These are phyloP conservation scores for Lottia scabra DNA, from an alignment of 2,888 invertebrate species.

Conservation along the genomic window DNA sequence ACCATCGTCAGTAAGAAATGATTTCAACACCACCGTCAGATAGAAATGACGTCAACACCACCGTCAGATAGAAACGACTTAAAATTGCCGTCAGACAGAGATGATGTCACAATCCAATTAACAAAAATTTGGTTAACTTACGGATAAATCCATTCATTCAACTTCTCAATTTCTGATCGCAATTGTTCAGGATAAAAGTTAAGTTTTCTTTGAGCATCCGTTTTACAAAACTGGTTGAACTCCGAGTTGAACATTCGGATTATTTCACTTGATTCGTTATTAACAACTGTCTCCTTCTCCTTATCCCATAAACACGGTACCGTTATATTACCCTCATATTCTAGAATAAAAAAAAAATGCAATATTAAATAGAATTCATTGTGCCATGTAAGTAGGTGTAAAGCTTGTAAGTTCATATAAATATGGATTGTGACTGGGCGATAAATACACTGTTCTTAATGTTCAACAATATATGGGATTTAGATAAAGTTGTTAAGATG, in stretches of 20 bases:
- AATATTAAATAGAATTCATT: neutral
- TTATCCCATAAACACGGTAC: conserved; percentile 66
- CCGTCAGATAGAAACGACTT: too few relatives aligned
- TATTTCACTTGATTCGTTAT: conserved; percentile 67
- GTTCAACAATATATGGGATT: too few relatives aligned
- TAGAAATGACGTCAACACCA: too few relatives aligned
- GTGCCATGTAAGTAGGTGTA: too few relatives aligned
- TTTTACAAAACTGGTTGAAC: conserved; percentile 62
- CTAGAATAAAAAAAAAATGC: conserved; percentile 36
- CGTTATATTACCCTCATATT: conserved; percentile 54
- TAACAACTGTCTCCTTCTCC: conserved; percentile 56
- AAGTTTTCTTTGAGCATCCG: conserved; percentile 49
- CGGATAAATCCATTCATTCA: conserved; percentile 63
- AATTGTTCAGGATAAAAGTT: conserved; percentile 59
- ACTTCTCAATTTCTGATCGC: conserved; percentile 50
- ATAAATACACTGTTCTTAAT: too few relatives aligned
- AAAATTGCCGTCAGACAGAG: too few relatives aligned
- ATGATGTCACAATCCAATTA: too few relatives aligned
- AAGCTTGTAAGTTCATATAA: too few relatives aligned
- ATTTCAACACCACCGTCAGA: too few relatives aligned
- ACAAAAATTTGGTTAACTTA: conserved; percentile 38
- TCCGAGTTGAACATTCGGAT: conserved; percentile 63
- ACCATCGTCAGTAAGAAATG: too few relatives aligned
- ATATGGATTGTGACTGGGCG: too few relatives aligned
- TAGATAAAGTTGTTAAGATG: too few relatives aligned